phyloP scores from a whole-genome alignment of 1,140 invertebrate species.

The Sitodiplosis mosellana region DNA sequence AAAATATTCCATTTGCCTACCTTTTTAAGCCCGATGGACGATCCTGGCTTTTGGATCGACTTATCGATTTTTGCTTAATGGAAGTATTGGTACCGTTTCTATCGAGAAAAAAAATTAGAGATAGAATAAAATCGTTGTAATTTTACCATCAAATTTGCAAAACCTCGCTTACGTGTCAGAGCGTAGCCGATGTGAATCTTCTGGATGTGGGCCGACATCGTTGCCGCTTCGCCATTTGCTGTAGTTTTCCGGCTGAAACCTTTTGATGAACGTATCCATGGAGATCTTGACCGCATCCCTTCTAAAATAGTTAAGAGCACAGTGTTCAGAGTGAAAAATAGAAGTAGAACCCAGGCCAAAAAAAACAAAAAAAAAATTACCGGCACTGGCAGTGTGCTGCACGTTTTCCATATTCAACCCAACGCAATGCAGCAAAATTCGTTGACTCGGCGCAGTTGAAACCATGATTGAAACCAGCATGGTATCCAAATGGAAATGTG shows the following conservation, averaged over 20 bases:
- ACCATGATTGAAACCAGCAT: constrained; percentile 93
- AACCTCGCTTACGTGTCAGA: constrained; percentile 32
- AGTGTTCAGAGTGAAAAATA: not conserved
- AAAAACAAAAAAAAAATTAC: constrained; percentile 4
- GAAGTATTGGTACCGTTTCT: not conserved
- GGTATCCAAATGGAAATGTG: constrained; percentile 95
- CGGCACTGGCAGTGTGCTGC: constrained; percentile 65
- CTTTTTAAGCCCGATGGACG: not conserved
- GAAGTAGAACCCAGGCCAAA: no score
- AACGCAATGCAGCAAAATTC: constrained; percentile 90
- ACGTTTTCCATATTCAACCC: constrained; percentile 97
- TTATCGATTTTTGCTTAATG: no score
- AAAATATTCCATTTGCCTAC: not conserved
- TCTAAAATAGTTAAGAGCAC: no score
- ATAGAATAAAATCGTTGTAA: not conserved
- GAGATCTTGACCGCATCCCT: constrained; percentile 91
- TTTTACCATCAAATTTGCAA: not conserved
- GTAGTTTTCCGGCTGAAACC: constrained; percentile 81
- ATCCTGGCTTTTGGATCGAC: not conserved
- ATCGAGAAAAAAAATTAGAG: no score
- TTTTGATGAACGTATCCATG: constrained; percentile 93
- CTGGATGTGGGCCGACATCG: constrained; percentile 82
- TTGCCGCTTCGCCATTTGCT: constrained; percentile 44
- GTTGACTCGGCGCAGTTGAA: constrained; percentile 99
- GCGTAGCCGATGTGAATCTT: constrained; percentile 59